Percentiles rank a stretch among this genome's conserved stretches.
phyloP scores from a whole-genome alignment of 2,888 invertebrate species.

The Petrolisthes cinctipes region DNA sequence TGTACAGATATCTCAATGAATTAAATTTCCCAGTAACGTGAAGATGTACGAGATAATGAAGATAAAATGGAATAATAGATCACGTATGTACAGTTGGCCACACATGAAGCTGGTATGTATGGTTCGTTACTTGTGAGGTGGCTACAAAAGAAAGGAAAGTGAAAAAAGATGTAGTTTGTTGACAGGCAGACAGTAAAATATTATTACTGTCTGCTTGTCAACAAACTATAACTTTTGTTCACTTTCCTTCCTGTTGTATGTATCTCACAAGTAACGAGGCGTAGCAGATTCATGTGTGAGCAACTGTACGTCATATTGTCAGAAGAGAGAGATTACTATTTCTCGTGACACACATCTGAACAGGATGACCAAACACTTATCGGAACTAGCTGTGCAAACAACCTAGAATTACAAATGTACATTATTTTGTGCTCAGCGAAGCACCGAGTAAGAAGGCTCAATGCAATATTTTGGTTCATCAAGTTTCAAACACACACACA shows the following conservation, averaged over 20 bases:
- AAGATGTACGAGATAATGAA: background rate
- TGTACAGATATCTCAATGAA: background rate
- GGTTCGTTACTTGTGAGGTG: too few species aligned
- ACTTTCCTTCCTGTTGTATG: too few species aligned
- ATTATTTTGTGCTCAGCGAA: constrained; percentile 28
- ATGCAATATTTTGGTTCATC: background rate
- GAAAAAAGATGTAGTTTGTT: too few species aligned
- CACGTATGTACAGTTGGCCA: too few species aligned
- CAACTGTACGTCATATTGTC: too few species aligned
- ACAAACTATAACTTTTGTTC: too few species aligned
- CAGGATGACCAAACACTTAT: constrained; percentile 26
- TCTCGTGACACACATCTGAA: background rate
- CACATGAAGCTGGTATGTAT: too few species aligned
- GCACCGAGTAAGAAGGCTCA: constrained; percentile 27
- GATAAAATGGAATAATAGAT: background rate
- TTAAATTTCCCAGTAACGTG: background rate
- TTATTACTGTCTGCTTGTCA: too few species aligned
- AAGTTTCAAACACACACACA: background rate
- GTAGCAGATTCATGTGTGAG: too few species aligned
- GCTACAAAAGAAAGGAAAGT: too few species aligned
- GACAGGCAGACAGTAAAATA: too few species aligned
- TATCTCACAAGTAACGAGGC: too few species aligned
- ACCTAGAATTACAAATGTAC: constrained; percentile 35
- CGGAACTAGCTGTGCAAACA: constrained; percentile 41
- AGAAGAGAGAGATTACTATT: background rate